phyloP scores from a whole-genome alignment of 1,140 invertebrate species.

The Papilio xuthus region DNA sequence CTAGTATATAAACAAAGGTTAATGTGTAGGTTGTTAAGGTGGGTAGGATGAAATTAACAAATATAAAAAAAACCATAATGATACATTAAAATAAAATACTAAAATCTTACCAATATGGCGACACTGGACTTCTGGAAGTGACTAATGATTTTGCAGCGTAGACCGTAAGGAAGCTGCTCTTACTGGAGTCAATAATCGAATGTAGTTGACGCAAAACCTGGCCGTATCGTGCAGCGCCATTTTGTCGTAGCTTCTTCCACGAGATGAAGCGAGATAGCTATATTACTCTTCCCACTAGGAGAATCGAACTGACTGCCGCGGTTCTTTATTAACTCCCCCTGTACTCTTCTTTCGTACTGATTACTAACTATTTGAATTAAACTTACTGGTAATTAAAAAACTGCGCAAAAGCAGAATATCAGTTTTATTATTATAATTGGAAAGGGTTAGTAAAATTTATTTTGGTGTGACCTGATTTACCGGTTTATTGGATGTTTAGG shows the following conservation, averaged over 20 bases:
- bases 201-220: slow-evolving; percentile 43
- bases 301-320: not conserved
- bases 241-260: slow-evolving; percentile 57
- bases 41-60: not conserved
- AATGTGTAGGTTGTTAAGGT: not conserved
- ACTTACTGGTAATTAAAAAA: not conserved
- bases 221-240: slow-evolving; percentile 55
- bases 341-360: not conserved
- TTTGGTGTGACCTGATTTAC: not conserved
- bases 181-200: slow-evolving; percentile 49
- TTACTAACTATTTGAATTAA: not conserved
- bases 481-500: not conserved
- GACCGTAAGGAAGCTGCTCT: slow-evolving; percentile 44
- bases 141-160: not conserved
- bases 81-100: not conserved
- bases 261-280: slow-evolving; percentile 54
- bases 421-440: not conserved
- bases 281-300: slow-evolving; percentile 38
- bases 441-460: not conserved
- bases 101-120: slow-evolving; percentile 6
- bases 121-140: not conserved
- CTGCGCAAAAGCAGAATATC: too few relatives aligned
- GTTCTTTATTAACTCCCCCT: not conserved
- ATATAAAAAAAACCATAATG: not conserved
- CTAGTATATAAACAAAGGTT: too few relatives aligned